phyloP scores from a whole-genome alignment of 2,113 vertebrate genomes.

The Tyrannus savana region DNA sequence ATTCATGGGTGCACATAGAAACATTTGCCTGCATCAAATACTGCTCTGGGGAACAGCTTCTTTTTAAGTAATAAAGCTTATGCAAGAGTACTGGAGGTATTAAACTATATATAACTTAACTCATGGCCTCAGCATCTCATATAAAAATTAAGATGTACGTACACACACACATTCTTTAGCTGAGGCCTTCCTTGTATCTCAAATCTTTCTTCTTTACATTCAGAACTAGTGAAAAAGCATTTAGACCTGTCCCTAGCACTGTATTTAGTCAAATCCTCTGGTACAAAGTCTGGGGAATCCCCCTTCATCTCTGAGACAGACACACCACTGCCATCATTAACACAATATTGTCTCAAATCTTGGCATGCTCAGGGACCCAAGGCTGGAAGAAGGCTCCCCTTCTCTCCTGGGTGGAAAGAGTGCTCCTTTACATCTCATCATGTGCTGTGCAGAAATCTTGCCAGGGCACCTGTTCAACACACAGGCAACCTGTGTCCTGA shows the following conservation, averaged over 20 bases:
- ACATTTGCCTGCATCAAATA: neutral
- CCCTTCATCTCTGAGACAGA: neutral
- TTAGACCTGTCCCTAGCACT: neutral
- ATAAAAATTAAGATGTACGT: neutral
- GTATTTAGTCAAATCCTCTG: neutral
- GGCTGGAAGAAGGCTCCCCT: neutral
- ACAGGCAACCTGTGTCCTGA: neutral
- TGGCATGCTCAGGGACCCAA: neutral
- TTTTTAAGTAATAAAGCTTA: neutral
- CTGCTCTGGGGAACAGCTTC: neutral
- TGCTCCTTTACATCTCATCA: rapidly evolving
- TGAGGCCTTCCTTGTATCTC: neutral
- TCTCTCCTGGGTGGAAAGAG: neutral
- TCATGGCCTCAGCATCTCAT: neutral
- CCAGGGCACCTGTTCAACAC: neutral
- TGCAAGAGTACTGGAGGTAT: neutral
- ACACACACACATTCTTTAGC: neutral
- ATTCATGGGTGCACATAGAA: neutral
- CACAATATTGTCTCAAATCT: neutral
- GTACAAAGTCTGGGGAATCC: neutral
- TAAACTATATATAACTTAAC: neutral
- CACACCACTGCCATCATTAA: neutral
- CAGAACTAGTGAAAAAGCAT: neutral
- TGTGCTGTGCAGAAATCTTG: rapidly evolving
- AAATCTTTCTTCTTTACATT: neutral